Percentiles rank a stretch among this genome's conserved stretches.
phyloP scores from a whole-genome alignment of 2,888 invertebrate species.

The Heteromurus nitidus region DNA sequence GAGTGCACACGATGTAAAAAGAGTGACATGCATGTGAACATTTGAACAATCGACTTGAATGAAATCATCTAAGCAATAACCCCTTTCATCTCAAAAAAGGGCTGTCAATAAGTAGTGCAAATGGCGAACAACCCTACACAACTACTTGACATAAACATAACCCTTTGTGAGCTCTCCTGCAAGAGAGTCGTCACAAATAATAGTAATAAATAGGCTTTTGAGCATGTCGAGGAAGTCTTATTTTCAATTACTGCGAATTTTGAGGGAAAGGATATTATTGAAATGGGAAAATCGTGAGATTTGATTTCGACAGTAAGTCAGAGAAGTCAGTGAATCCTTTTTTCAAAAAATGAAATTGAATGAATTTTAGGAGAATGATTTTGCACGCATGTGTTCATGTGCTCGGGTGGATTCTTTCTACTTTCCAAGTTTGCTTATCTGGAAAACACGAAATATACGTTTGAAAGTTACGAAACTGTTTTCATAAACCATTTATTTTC shows the following conservation, averaged over 20 bases:
- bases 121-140: background rate
- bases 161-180: background rate
- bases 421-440: too few species aligned
- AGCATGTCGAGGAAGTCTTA: conserved; percentile 2
- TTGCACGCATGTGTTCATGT: background rate
- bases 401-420: background rate
- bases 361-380: too few species aligned
- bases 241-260: background rate
- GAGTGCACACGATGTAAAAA: background rate
- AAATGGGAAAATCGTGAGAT: conserved; percentile 46
- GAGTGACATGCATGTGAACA: background rate
- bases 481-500: too few species aligned
- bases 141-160: background rate
- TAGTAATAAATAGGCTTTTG: conserved; percentile 2
- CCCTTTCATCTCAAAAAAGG: too few species aligned
- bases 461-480: too few species aligned
- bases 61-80: too few species aligned
- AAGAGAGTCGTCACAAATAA: background rate
- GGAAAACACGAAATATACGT: too few species aligned
- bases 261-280: background rate
- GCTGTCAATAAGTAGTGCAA: background rate
- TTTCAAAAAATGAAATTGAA: background rate
- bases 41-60: too few species aligned
- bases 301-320: conserved; percentile 27
- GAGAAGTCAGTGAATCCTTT: too few species aligned